phyloP scores from a whole-genome alignment of 2,888 invertebrate species.

The Epinotia brunnichana region DNA sequence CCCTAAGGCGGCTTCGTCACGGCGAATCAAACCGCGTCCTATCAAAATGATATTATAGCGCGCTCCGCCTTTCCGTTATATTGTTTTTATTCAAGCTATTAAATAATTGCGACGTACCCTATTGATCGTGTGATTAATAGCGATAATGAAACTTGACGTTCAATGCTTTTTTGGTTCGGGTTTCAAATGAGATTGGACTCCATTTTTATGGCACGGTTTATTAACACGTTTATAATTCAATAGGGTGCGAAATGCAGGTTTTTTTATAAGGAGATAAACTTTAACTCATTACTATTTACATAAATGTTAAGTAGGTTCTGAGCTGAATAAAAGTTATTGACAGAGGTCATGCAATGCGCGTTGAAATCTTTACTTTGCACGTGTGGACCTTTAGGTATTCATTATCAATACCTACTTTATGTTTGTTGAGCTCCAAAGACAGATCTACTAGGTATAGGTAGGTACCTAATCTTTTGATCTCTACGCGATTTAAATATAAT shows the following conservation, averaged over 20 bases:
- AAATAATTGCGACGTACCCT: slow-evolving; percentile 68
- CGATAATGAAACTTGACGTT: slow-evolving; percentile 49
- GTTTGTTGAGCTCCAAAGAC: too few species aligned
- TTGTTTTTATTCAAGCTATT: slow-evolving; percentile 81
- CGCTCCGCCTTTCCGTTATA: slow-evolving; percentile 75
- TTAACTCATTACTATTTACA: neutral
- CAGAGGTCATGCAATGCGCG: slow-evolving; percentile 49
- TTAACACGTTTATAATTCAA: slow-evolving; percentile 30
- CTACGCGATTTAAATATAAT: too few species aligned
- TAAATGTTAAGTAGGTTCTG: neutral
- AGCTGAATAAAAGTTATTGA: slow-evolving; percentile 16
- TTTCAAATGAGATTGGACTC: slow-evolving; percentile 26
- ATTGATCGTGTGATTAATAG: slow-evolving; percentile 64
- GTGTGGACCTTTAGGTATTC: neutral
- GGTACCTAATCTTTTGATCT: too few species aligned
- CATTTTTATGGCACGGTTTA: slow-evolving; percentile 46
- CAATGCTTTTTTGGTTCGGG: slow-evolving; percentile 22
- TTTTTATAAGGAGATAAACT: slow-evolving; percentile 1
- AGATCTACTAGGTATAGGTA: too few species aligned
- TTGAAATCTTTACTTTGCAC: slow-evolving; percentile 60
- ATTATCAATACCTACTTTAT: neutral
- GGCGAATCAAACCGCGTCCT: slow-evolving; percentile 80
- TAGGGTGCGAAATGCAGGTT: slow-evolving; percentile 16
- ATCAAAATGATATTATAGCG: slow-evolving; percentile 81
- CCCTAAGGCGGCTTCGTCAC: slow-evolving; percentile 77